These are phyloP conservation scores for Pachydiplax longipennis DNA, from an alignment of 2,888 invertebrate species.

Conservation along the genomic window DNA sequence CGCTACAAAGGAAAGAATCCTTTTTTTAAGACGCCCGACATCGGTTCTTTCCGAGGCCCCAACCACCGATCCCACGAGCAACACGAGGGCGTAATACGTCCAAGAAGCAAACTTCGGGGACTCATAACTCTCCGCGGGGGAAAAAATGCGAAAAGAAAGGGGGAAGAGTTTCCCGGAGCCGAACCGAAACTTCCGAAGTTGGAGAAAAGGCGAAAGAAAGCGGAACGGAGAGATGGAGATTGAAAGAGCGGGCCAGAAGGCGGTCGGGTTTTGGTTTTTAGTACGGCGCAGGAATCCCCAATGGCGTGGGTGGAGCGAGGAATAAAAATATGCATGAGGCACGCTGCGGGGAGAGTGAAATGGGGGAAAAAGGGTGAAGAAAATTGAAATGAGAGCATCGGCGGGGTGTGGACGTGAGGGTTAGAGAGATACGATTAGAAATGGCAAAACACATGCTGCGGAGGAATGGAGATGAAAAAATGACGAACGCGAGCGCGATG, in stretches of 20 bases:
- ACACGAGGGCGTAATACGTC: background rate
- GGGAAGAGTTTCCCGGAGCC: background rate
- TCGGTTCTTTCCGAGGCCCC: background rate
- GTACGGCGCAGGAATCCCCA: background rate
- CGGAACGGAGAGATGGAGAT: background rate
- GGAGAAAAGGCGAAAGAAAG: background rate
- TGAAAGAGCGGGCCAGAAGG: background rate
- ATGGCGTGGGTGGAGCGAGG: background rate
- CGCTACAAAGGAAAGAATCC: background rate
- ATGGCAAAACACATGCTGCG: background rate
- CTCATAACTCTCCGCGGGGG: background rate
- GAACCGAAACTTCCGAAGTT: background rate
- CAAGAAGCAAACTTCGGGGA: background rate
- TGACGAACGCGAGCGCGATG: background rate
- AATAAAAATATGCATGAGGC: background rate
- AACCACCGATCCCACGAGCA: background rate
- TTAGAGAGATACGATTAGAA: background rate
- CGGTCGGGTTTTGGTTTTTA: background rate
- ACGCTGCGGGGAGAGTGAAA: background rate
- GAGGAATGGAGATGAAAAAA: background rate
- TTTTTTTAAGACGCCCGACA: background rate
- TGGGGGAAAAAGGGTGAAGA: background rate
- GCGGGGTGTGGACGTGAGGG: background rate
- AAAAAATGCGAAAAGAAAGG: background rate
- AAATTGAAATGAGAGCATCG: background rate